Evolutionary conservation across 2,797 vertebrate genomes (phyloP).

Genomic region (Enteromius viviparus): DNA sequence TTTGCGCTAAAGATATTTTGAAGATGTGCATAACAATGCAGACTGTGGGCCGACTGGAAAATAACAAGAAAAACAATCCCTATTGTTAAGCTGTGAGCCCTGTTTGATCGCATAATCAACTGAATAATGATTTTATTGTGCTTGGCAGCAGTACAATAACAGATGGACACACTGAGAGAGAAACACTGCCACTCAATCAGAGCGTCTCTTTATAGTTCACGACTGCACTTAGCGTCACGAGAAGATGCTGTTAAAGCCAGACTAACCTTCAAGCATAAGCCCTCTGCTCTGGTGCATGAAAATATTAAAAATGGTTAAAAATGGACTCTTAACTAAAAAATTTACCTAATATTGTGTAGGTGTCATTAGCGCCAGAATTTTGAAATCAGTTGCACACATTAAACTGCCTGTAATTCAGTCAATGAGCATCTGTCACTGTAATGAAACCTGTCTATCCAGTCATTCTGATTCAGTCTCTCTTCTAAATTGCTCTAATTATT

Average conservation of each 20-base stretch:
- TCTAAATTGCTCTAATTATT: conserved; percentile 50
- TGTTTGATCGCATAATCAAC: not conserved
- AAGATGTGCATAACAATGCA: not conserved
- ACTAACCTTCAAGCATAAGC: conserved; percentile 4
- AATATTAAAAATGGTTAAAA: too few species aligned
- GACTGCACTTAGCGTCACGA: not conserved
- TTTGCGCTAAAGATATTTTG: not conserved
- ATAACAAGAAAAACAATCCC: not conserved
- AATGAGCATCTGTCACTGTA: not conserved
- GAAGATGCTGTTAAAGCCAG: conserved; percentile 13
- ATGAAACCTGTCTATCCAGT: not conserved
- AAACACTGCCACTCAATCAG: conserved; percentile 22
- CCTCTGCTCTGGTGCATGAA: not conserved
- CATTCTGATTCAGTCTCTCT: not conserved
- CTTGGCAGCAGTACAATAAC: not conserved
- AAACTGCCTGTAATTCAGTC: not conserved
- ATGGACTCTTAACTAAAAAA: not conserved
- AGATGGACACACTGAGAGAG: conserved; percentile 16
- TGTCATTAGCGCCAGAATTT: not conserved
- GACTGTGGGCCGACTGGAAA: not conserved
- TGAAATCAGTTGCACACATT: not conserved
- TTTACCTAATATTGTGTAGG: not conserved
- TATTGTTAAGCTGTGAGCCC: not conserved
- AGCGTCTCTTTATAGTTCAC: conserved; percentile 25
- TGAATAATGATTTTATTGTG: not conserved